Evolutionary conservation across 2,888 invertebrate species (phyloP).

Genomic region (Schizotus pectinicornis): DNA sequence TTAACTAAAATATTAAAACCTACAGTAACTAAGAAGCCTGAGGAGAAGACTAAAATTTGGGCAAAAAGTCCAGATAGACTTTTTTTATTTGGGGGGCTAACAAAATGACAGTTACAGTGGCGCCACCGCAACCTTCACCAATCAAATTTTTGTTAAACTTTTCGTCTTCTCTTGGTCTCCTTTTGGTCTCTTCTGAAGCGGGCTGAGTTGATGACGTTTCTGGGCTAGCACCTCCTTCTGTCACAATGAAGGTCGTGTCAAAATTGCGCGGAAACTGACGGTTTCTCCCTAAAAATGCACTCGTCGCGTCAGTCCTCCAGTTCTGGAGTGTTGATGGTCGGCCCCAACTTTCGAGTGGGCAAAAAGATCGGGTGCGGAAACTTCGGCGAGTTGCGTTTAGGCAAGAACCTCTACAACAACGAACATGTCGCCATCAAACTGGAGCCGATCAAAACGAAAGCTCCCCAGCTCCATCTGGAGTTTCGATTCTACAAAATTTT

Average conservation of each 20-base stretch:
- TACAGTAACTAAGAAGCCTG: too few relatives aligned
- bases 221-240: not conserved
- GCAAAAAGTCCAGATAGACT: too few relatives aligned
- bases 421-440: constrained; percentile 99
- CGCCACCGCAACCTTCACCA: too few relatives aligned
- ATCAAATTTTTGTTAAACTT: too few relatives aligned
- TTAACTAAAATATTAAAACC: too few relatives aligned
- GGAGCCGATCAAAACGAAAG: constrained; percentile 99
- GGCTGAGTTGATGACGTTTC: too few relatives aligned
- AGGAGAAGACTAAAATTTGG: too few relatives aligned
- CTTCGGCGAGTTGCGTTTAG: constrained; percentile 98
- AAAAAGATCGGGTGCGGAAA: constrained; percentile 99
- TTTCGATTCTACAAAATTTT: constrained; percentile 99
- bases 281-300: constrained; percentile 63
- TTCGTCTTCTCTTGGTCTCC: too few relatives aligned
- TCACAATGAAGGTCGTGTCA: not conserved
- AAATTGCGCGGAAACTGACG: too few relatives aligned
- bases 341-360: constrained; percentile 99
- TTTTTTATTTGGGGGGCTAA: too few relatives aligned
- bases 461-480: constrained; percentile 99
- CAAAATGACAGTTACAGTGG: too few relatives aligned
- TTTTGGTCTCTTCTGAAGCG: too few relatives aligned
- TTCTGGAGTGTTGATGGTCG: constrained; percentile 96
- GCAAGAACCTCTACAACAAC: constrained; percentile 99
- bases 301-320: constrained; percentile 79